Base-by-base conservation (phyloP, 2,113 vertebrate species). In the Cheilinus undulatus region DNA sequence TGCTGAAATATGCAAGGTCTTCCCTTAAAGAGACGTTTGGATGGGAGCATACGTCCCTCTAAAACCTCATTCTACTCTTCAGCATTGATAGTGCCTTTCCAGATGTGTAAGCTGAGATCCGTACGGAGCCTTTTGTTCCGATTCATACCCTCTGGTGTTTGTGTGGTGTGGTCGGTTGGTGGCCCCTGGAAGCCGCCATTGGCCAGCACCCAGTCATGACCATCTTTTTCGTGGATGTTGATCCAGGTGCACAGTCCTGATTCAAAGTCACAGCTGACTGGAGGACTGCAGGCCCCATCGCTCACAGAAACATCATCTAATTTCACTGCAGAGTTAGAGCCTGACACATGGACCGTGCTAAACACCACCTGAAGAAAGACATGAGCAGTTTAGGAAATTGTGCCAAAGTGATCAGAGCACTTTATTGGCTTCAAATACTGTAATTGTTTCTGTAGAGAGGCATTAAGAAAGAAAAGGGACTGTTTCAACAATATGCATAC, bases 221-320 rank as follows among this genome's bases (percentile, higher is more conserved):
- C 72, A 13, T 54, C 76, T 38, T 75, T 68, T 46, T n/a, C 66
- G 30, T 26, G 85, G 34, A 65, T 36, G 20, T 88, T 93, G 56
- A 89, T 26, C 92, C 92, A 93, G 48, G 80, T 91, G 71, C 92
- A 93, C 24, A 59, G 79, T 24, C 91, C 90, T 0, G 91, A 89
- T 73, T 94, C 93, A 87, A 94, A 94, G 84, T 93, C 92, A 82
- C 93, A 95, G 80, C 79, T 91, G 51, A 82, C 92, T 19, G 66
- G 43, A 32, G 85, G 79, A 70, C 42, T 36, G 65, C 93, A 95
- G 14, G 84, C 80, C 43, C 90, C 88, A 0, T 30, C 58, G 20
- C 58, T 89, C 59, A 90, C 8, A 30, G 90, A 93, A 49, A 93
- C 66, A 50, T 95, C 93, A 75, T 94, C 94, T 11, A 92, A 68